Evolutionary conservation across 2,113 vertebrate genomes (phyloP).

Genomic region (Noturus placidus): DNA sequence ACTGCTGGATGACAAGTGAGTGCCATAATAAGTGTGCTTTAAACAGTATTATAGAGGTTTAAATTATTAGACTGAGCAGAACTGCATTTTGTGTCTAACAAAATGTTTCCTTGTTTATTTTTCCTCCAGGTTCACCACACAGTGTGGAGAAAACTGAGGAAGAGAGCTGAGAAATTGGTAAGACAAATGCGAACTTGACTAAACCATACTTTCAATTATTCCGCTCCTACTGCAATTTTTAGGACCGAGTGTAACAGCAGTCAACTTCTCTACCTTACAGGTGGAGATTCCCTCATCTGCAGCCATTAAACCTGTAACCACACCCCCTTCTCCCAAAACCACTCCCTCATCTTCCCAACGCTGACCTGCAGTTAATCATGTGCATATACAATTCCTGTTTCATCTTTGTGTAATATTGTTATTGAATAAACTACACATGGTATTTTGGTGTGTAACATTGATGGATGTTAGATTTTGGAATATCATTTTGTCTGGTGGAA

Average conservation of each 20-base stretch:
- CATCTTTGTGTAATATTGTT: constrained; percentile 14
- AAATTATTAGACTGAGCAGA: background rate
- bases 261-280: constrained; percentile 51
- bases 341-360: constrained; percentile 37
- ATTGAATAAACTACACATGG: constrained; percentile 27
- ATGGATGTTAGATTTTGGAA: background rate
- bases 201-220: background rate
- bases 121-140: constrained; percentile 70
- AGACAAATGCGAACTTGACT: constrained; percentile 36
- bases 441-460: background rate
- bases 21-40: background rate
- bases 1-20: background rate
- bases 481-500: background rate
- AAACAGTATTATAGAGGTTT: background rate
- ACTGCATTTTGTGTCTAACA: background rate
- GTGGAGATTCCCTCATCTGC: constrained; percentile 49
- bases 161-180: constrained; percentile 71
- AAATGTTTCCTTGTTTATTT: background rate
- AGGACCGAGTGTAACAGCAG: background rate
- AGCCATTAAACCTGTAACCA: constrained; percentile 23
- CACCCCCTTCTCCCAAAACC: background rate
- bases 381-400: background rate
- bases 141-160: constrained; percentile 73
- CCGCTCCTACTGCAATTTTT: background rate
- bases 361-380: background rate